Conservation (phyloP, 2,888 invertebrate genomes). For the Acholoe squamosa region DNA sequence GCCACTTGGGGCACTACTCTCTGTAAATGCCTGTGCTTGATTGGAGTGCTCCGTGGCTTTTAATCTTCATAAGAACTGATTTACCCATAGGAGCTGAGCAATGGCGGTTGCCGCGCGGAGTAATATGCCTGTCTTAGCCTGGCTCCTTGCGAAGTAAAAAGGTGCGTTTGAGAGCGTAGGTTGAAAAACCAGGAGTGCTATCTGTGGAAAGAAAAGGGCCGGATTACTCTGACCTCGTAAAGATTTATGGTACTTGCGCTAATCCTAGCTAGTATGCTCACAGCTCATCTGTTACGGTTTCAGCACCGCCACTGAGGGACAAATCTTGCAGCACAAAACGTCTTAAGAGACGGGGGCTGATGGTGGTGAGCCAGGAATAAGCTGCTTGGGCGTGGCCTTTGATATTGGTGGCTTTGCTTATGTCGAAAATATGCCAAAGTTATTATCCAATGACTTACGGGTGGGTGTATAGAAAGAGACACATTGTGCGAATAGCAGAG, state of each 20-base stretch:
- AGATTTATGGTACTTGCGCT: slow-evolving; percentile 25
- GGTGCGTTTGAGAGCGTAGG: slow-evolving; percentile 13
- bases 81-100: slow-evolving; percentile 28
- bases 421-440: background rate
- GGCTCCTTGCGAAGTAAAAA: background rate
- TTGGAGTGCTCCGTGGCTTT: slow-evolving; percentile 22
- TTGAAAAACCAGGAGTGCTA: slow-evolving; percentile 12
- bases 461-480: background rate
- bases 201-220: slow-evolving; percentile 42
- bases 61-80: slow-evolving; percentile 49
- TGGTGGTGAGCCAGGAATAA: background rate
- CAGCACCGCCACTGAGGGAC: background rate
- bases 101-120: slow-evolving; percentile 3
- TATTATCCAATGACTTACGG: background rate
- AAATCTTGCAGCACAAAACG: slow-evolving; percentile 2
- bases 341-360: background rate
- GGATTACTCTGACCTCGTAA: slow-evolving; percentile 25
- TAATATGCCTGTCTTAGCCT: slow-evolving; percentile 36
- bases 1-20: background rate
- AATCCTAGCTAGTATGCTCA: slow-evolving; percentile 37
- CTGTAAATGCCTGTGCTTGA: slow-evolving; percentile 6
- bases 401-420: slow-evolving; percentile 35
- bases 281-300: slow-evolving; percentile 39
- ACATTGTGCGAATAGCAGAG: background rate
- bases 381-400: slow-evolving; percentile 33